phyloP scores from a whole-genome alignment of 2,113 vertebrate species.

The Willisornis vidua region DNA sequence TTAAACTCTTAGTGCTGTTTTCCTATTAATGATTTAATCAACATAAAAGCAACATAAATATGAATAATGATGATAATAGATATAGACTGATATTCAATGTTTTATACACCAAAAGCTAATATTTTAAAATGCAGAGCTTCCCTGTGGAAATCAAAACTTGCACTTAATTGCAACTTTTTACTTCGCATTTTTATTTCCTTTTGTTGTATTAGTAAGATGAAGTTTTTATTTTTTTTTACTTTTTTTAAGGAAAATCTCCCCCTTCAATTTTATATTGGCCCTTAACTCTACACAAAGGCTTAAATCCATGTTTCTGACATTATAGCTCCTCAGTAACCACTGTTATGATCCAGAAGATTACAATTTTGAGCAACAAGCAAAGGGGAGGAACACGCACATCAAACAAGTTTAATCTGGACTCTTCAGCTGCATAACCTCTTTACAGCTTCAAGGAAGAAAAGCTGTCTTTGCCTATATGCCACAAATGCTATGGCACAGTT shows the following conservation, averaged over 20 bases:
- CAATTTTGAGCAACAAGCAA: neutral
- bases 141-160: neutral
- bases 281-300: neutral
- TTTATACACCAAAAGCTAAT: neutral
- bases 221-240: neutral
- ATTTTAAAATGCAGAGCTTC: neutral
- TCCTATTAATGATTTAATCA: slow-evolving; percentile 59
- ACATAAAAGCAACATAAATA: slow-evolving; percentile 31
- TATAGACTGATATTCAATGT: slow-evolving; percentile 8
- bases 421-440: neutral
- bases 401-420: neutral
- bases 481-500: neutral
- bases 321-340: neutral
- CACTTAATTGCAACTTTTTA: neutral
- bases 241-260: neutral
- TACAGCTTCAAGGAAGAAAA: neutral
- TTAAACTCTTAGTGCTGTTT: neutral
- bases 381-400: neutral
- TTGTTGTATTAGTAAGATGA: neutral
- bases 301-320: neutral
- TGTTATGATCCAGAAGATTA: neutral
- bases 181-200: neutral
- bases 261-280: neutral
- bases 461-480: neutral
- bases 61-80: slow-evolving; percentile 43